Evolutionary conservation across 2,797 vertebrate genomes (phyloP), one percentile per base, ranked within the genome.

Genomic region (Scarus forsteni): DNA sequence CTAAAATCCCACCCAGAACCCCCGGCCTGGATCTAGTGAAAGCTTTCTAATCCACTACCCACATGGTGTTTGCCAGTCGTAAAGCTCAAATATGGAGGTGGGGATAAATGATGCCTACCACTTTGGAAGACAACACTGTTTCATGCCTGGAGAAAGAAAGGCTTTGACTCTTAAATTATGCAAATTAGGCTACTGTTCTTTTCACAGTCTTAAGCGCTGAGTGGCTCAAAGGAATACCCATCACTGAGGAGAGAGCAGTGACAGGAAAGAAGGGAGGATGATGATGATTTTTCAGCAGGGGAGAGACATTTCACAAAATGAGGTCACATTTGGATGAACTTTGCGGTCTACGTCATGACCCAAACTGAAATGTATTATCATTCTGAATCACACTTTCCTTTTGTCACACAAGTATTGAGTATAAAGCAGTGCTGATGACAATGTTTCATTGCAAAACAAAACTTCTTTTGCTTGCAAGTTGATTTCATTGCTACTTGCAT

Each of bases 161-260:
- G 63, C 67, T 85, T 86, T 74, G 65, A 58, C 69, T 82, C 35
- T 81, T 39, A 88, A 69, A 86, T 75, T 70, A 83, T 75, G 72
- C 65, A 79, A 80, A 86, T 83, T 79, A 84, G 80, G 66, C 68
- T 80, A 79, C 63, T 85, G 63, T 71, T 85, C 79, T 60, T 73
- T 54, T 70, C 64, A 11, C 35, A 43, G 53, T 60, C 61, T 64
- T 35, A 34, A 53, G 74, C 19, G n/a, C 10, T 42, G 48, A 63
- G 60, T 64, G 60, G 76, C 84, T 84, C 70, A 68, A 53, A 70
- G 75, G 52, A 79, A 75, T 61, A 38, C n/a, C 52, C 61, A 42
- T 80, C 75, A 77, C 51, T 77, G 44, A 78, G 65, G 50, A 82
- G 36, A 65, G 58, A 59, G 50, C 48, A 49, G 66, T 48, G 57